Evolutionary conservation across 2,888 invertebrate genomes (phyloP).

Genomic region (Chloroclysta siterata): DNA sequence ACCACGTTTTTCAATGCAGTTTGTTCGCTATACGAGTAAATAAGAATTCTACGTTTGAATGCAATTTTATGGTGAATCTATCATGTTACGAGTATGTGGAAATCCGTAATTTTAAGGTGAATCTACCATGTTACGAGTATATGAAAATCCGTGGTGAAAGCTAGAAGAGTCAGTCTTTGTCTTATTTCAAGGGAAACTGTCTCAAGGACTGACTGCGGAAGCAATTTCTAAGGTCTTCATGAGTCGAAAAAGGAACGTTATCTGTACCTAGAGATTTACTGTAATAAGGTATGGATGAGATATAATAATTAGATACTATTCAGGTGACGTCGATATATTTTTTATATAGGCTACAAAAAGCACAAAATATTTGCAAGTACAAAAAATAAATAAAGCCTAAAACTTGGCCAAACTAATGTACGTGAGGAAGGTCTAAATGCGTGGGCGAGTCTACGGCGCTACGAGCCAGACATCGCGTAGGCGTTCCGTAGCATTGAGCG

Average conservation of each 20-base stretch:
- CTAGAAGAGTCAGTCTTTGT: constrained; percentile 14
- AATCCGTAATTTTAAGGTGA: background rate
- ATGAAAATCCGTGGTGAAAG: background rate
- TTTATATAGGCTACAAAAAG: background rate
- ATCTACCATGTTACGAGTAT: background rate
- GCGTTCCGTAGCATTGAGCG: constrained; percentile 69
- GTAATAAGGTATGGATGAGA: background rate
- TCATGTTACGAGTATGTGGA: no score
- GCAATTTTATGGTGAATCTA: background rate
- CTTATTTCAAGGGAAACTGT: constrained; percentile 8
- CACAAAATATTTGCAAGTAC: background rate
- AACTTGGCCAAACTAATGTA: constrained; percentile 38
- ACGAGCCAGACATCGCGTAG: constrained; percentile 78
- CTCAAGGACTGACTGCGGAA: constrained; percentile 15
- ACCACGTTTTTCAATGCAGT: no score
- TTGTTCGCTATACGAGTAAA: no score
- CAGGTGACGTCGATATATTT: no score
- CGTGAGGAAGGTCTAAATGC: constrained; percentile 56
- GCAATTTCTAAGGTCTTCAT: constrained; percentile 7
- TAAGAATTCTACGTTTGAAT: no score
- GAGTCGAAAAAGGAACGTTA: background rate
- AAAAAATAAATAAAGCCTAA: constrained; percentile 5
- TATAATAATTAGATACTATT: no score
- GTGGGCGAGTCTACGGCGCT: constrained; percentile 81
- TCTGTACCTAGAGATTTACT: background rate